Evolutionary conservation across 2,888 invertebrate species (phyloP).

Genomic region (Phaonia tiefii): DNA sequence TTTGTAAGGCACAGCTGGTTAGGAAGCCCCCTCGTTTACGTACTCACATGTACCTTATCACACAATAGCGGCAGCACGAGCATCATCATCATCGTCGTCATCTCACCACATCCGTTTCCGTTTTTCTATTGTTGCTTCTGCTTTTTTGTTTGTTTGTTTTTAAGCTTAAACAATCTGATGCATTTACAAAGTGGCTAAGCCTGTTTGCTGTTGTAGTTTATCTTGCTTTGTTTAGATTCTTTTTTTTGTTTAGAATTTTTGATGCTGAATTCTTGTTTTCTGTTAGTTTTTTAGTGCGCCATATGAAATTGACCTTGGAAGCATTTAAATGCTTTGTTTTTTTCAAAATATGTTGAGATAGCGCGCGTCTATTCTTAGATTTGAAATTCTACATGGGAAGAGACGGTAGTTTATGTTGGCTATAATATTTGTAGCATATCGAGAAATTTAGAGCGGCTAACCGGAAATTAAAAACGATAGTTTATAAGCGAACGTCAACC

Average conservation of each 20-base stretch:
- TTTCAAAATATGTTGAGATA: too few relatives aligned
- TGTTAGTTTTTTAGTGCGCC: slow-evolving; percentile 52
- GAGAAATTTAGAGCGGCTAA: too few relatives aligned
- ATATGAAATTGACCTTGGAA: slow-evolving; percentile 63
- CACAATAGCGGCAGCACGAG: slow-evolving; percentile 48
- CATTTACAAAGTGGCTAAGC: slow-evolving; percentile 42
- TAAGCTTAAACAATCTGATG: slow-evolving; percentile 21
- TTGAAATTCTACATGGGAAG: too few relatives aligned
- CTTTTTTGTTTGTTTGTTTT: slow-evolving; percentile 13
- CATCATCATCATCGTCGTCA: slow-evolving; percentile 65
- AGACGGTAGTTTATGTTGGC: too few relatives aligned
- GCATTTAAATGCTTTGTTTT: slow-evolving; percentile 54
- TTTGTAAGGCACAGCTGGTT: too few relatives aligned
- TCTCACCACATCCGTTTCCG: slow-evolving; percentile 66
- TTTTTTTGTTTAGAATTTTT: slow-evolving; percentile 1
- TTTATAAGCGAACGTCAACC: too few relatives aligned
- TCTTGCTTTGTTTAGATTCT: slow-evolving; percentile 23
- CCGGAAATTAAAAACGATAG: too few relatives aligned
- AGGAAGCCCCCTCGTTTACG: not conserved
- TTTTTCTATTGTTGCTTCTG: slow-evolving; percentile 46
- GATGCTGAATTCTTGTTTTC: slow-evolving; percentile 9
- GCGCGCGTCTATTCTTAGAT: too few relatives aligned
- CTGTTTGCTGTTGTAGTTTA: slow-evolving; percentile 29
- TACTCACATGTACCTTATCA: slow-evolving; percentile 22
- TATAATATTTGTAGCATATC: too few relatives aligned